Conservation (phyloP, 2,888 invertebrate species). For the Erebia palarica region DNA sequence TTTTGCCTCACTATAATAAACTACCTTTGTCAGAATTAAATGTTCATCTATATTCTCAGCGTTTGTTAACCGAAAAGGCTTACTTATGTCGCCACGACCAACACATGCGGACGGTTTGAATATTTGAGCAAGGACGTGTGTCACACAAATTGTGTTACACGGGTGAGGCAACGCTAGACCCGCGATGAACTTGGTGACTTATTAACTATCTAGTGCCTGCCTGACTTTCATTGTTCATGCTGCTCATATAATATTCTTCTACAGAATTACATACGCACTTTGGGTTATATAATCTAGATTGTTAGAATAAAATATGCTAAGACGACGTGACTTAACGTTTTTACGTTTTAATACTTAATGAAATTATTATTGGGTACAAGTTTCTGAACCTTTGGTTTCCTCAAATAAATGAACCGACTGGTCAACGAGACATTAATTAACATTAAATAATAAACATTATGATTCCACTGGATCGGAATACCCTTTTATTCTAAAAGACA, state of each 20-base stretch:
- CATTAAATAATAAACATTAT: too few species aligned
- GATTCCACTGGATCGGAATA: too few species aligned
- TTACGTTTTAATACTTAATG: too few species aligned
- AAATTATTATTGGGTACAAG: too few species aligned
- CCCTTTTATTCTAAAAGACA: too few species aligned
- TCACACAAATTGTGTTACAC: slow-evolving; percentile 48
- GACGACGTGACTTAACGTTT: too few species aligned
- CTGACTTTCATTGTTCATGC: slow-evolving; percentile 24
- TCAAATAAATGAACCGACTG: too few species aligned
- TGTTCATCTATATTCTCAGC: too few species aligned
- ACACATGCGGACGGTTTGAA: slow-evolving; percentile 45
- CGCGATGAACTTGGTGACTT: slow-evolving; percentile 41
- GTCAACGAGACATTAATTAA: too few species aligned
- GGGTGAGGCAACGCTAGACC: slow-evolving; percentile 40
- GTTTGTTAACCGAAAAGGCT: background rate
- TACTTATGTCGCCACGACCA: slow-evolving; percentile 34
- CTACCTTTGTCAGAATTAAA: too few species aligned
- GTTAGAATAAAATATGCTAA: background rate
- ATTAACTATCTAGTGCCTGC: slow-evolving; percentile 34
- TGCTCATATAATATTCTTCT: slow-evolving; percentile 19
- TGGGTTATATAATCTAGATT: background rate
- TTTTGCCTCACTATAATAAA: too few species aligned
- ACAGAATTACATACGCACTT: background rate
- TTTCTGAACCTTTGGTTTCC: too few species aligned
- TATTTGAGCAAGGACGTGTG: slow-evolving; percentile 46